These are phyloP conservation scores for Nasonia oneida DNA, from an alignment of 2,888 invertebrate species.

Conservation along the genomic window DNA sequence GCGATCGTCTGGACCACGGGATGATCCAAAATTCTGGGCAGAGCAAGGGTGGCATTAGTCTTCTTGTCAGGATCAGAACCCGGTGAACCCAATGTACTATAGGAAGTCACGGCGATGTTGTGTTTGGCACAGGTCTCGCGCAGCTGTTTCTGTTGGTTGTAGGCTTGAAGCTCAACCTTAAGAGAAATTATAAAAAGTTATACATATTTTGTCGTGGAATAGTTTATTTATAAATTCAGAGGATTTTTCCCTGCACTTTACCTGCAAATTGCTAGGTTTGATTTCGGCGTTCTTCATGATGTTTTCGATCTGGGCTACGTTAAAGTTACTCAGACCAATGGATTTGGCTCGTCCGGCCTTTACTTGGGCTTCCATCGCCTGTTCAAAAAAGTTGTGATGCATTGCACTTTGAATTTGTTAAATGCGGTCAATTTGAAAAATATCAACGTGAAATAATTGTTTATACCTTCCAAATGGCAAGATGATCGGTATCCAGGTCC, in stretches of 20 bases:
- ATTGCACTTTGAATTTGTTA: not conserved
- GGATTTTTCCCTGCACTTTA: constrained; percentile 55
- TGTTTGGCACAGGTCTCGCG: constrained; percentile 83
- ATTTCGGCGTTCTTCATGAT: constrained; percentile 83
- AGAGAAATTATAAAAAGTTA: constrained; percentile 12
- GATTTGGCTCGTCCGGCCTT: constrained; percentile 83
- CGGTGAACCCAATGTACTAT: constrained; percentile 86
- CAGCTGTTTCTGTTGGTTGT: constrained; percentile 86
- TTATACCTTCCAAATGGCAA: constrained; percentile 86
- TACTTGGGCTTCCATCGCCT: constrained; percentile 88
- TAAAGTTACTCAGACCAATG: constrained; percentile 91
- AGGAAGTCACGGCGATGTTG: constrained; percentile 86
- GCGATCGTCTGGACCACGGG: constrained; percentile 82
- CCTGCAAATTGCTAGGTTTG: constrained; percentile 86
- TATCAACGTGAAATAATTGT: constrained; percentile 5
- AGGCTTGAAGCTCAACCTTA: constrained; percentile 87
- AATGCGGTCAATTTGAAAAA: not conserved
- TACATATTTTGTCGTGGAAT: too few relatives aligned
- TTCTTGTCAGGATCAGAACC: constrained; percentile 81
- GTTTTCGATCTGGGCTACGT: constrained; percentile 83
- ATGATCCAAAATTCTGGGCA: constrained; percentile 83
- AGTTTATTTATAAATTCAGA: too few relatives aligned
- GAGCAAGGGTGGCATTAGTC: constrained; percentile 7
- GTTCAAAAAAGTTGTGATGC: not conserved
- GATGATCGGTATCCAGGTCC: constrained; percentile 83